phyloP scores from a whole-genome alignment of 2,888 invertebrate species.

The Saturnia japonica region DNA sequence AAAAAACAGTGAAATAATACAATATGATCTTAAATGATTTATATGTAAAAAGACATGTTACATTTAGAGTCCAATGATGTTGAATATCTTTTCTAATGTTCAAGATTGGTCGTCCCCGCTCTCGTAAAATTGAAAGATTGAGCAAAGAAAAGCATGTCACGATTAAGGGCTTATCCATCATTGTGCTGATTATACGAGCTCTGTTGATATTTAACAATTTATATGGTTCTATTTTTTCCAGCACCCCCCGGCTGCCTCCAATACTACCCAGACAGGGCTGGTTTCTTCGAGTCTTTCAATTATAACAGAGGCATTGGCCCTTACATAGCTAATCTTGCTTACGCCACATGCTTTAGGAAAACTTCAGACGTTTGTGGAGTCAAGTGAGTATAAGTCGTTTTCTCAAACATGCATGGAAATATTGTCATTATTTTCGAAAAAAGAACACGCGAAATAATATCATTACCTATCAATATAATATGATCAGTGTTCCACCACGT shows the following conservation, averaged over 20 bases:
- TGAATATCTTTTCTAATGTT: no score
- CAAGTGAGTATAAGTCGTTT: slow-evolving; percentile 76
- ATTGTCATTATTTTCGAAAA: no score
- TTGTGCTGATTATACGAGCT: background rate
- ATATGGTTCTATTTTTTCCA: slow-evolving; percentile 30
- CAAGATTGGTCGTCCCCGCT: no score
- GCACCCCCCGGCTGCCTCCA: slow-evolving; percentile 86
- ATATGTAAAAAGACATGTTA: no score
- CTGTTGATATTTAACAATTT: background rate
- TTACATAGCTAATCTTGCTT: slow-evolving; percentile 81
- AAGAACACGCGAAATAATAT: no score
- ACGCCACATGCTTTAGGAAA: slow-evolving; percentile 85
- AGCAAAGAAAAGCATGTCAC: background rate
- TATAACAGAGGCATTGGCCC: slow-evolving; percentile 79
- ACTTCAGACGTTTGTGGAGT: slow-evolving; percentile 72
- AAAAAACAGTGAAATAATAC: no score
- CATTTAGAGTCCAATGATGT: no score
- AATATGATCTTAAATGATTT: no score
- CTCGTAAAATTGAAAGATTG: background rate
- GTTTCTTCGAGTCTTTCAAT: slow-evolving; percentile 84
- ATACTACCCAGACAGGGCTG: slow-evolving; percentile 82
- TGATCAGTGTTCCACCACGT: no score
- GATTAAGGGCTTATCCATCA: background rate
- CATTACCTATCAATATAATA: no score
- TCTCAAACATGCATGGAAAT: no score